Evolutionary conservation across 2,797 vertebrate species (phyloP).

Genomic region (Falco biarmicus): DNA sequence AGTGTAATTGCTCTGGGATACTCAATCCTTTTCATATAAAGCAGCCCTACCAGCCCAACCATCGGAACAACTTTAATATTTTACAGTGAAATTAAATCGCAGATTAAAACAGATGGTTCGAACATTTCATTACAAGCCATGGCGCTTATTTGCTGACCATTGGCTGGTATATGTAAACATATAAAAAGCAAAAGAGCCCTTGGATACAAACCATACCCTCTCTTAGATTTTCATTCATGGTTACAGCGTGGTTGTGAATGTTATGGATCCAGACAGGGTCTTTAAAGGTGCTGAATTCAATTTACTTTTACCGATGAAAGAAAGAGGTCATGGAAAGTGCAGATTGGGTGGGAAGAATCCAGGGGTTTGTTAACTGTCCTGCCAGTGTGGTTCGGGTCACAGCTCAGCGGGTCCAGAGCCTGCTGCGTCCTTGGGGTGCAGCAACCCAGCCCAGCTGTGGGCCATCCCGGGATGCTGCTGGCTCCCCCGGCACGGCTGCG

Average conservation of each 20-base stretch:
- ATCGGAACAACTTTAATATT: slow-evolving; percentile 59
- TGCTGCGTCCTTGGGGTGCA: background rate
- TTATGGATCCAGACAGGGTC: slow-evolving; percentile 63
- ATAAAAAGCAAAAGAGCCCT: slow-evolving; percentile 67
- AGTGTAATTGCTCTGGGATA: slow-evolving; percentile 57
- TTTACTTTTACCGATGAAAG: slow-evolving; percentile 32
- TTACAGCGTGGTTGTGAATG: slow-evolving; percentile 56
- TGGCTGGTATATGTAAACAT: slow-evolving; percentile 64
- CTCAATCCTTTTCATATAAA: slow-evolving; percentile 39
- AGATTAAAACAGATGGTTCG: slow-evolving; percentile 64
- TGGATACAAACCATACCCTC: slow-evolving; percentile 47
- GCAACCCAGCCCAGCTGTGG: background rate
- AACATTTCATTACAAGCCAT: slow-evolving; percentile 53
- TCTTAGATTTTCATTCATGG: slow-evolving; percentile 52
- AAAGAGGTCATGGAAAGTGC: slow-evolving; percentile 47
- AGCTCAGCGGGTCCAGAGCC: background rate
- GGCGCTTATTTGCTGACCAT: slow-evolving; percentile 62
- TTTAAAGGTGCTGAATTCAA: slow-evolving; percentile 68
- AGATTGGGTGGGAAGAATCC: background rate
- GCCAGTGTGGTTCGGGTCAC: background rate
- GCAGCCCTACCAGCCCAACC: background rate
- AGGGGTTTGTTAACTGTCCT: background rate
- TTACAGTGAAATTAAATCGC: slow-evolving; percentile 55
- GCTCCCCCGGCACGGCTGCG: accelerated
- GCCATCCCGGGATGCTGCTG: background rate